Conservation (phyloP, 2,888 invertebrate species). For the Pilophorus perplexus region DNA sequence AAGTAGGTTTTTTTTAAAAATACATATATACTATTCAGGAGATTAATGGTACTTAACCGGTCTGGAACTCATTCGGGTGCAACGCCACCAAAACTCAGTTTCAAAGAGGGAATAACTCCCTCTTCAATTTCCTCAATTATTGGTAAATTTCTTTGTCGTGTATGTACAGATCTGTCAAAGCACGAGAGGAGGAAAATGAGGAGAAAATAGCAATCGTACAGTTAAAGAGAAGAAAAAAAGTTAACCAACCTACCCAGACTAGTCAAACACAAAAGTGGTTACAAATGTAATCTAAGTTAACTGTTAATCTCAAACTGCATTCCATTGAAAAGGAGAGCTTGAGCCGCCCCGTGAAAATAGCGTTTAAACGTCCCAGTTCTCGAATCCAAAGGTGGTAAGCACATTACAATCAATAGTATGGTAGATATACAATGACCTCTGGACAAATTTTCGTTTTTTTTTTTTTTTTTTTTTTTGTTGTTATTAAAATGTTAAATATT, state of each 20-base stretch:
- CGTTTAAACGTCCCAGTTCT: no score
- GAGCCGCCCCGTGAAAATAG: neutral
- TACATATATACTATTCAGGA: neutral
- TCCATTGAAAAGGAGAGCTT: neutral
- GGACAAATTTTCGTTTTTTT: neutral
- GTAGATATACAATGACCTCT: no score
- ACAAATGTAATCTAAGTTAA: neutral
- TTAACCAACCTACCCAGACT: slow-evolving; percentile 23
- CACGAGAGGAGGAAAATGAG: no score
- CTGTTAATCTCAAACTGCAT: slow-evolving; percentile 7
- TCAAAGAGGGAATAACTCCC: no score
- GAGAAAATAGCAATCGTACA: slow-evolving; percentile 6
- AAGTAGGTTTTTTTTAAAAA: no score
- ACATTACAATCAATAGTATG: no score
- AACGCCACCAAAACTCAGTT: no score
- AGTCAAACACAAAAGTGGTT: slow-evolving; percentile 26
- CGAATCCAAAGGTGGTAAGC: no score
- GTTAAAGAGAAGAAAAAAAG: neutral
- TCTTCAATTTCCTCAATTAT: no score
- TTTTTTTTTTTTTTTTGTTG: neutral
- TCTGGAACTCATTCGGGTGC: no score
- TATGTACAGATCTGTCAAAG: slow-evolving; percentile 15
- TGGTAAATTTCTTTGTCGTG: no score
- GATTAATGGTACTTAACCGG: neutral
- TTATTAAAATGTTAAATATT: neutral